These are phyloP conservation scores for Zaprionus taronus DNA, from an alignment of 1,140 invertebrate species.

Conservation along the genomic window DNA sequence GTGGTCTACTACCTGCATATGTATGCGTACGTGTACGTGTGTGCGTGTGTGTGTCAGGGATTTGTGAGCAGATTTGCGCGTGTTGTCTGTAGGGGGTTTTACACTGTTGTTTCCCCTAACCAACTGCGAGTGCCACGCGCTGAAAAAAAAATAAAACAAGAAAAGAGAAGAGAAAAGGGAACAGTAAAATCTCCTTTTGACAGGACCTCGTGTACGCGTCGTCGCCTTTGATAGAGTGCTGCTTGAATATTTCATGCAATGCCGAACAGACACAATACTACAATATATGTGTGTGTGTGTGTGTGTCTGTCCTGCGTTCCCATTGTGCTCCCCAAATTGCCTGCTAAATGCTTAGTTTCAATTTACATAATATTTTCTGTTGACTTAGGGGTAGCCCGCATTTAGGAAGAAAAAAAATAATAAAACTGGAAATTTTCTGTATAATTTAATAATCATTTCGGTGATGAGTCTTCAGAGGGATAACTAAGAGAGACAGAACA, in stretches of 20 bases:
- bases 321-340: constrained; percentile 48
- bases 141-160: constrained; percentile 28
- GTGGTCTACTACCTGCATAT: constrained; percentile 39
- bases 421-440: constrained; percentile 18
- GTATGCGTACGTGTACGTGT: neutral
- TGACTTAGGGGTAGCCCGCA: constrained; percentile 63
- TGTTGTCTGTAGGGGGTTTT: constrained; percentile 35
- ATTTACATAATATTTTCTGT: constrained; percentile 63
- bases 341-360: constrained; percentile 66
- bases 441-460: constrained; percentile 55
- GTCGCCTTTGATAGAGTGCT: constrained; percentile 73
- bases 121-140: constrained; percentile 67
- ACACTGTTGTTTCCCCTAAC: constrained; percentile 41
- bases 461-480: neutral
- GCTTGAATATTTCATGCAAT: constrained; percentile 57
- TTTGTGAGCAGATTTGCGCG: constrained; percentile 42
- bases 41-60: constrained; percentile 22
- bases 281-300: constrained; percentile 8
- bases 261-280: constrained; percentile 34
- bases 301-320: constrained; percentile 1
- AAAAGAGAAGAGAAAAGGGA: constrained; percentile 2
- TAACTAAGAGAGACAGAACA: neutral
- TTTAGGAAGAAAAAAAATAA: constrained; percentile 31
- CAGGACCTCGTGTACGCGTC: constrained; percentile 53
- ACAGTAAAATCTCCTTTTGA: constrained; percentile 51